Evolutionary conservation across 1,140 invertebrate species (phyloP).

Genomic region (Zaprionus capensis): DNA sequence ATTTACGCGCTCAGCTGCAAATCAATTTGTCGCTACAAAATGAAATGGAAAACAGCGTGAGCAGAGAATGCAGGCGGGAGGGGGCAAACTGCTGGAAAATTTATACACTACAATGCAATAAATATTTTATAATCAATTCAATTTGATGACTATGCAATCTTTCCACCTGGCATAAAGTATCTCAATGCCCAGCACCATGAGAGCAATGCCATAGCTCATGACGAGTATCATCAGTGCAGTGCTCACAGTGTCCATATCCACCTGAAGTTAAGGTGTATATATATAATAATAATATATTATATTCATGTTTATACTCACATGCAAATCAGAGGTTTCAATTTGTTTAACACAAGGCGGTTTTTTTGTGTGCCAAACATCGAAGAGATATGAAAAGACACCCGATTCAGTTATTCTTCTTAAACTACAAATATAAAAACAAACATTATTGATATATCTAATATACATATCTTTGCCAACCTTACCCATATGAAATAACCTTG

Average conservation of each 20-base stretch:
- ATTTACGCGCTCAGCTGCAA: conserved; percentile 37
- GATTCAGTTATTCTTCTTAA: conserved; percentile 85
- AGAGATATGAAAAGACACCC: conserved; percentile 85
- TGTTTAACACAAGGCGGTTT: conserved; percentile 85
- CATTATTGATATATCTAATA: neutral
- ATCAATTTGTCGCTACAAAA: conserved; percentile 56
- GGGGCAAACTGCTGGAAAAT: neutral
- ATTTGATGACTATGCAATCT: conserved; percentile 41
- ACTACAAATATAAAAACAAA: conserved; percentile 55
- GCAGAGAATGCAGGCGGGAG: conserved; percentile 27
- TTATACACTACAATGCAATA: neutral
- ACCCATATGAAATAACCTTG: conserved; percentile 88
- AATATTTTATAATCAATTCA: conserved; percentile 38
- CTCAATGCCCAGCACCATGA: conserved; percentile 83
- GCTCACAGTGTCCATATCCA: conserved; percentile 84
- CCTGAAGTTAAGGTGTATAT: conserved; percentile 41
- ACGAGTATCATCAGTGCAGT: conserved; percentile 84
- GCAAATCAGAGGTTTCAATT: conserved; percentile 84
- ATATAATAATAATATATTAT: neutral
- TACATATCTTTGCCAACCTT: conserved; percentile 39
- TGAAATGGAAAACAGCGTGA: conserved; percentile 54
- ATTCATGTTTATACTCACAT: conserved; percentile 69
- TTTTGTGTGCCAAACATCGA: conserved; percentile 85
- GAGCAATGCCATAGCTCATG: conserved; percentile 81
- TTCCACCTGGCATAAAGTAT: conserved; percentile 77